These are phyloP conservation scores for Drosophila barbarae DNA, from an alignment of 2,888 invertebrate genomes.

Conservation along the genomic window DNA sequence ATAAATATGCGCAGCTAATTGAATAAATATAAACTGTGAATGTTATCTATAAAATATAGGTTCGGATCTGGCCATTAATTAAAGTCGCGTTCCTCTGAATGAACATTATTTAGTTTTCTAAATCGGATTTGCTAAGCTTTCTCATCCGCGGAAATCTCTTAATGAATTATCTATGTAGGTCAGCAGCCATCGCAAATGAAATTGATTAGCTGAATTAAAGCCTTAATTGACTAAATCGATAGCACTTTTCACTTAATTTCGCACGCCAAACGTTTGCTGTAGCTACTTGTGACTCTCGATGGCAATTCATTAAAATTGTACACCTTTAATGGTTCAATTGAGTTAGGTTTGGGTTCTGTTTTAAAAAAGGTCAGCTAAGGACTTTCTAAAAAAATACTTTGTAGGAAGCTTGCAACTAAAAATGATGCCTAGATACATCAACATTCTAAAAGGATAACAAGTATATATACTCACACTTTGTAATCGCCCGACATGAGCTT, in stretches of 20 bases:
- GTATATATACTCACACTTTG: conserved; percentile 83
- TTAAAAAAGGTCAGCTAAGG: neutral
- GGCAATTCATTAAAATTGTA: neutral
- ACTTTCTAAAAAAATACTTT: neutral
- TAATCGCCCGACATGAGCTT: conserved; percentile 80
- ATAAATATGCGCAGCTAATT: neutral
- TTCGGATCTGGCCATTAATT: neutral
- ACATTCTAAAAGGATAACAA: neutral
- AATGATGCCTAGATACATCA: no score
- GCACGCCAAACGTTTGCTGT: neutral
- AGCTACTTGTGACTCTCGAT: neutral
- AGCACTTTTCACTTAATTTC: conserved; percentile 4
- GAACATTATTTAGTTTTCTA: neutral
- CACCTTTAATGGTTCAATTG: neutral
- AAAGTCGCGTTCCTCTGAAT: neutral
- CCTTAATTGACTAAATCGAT: conserved; percentile 9
- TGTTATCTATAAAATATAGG: no score
- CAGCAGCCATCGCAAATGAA: neutral
- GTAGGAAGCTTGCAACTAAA: neutral
- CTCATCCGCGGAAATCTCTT: neutral
- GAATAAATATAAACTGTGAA: neutral
- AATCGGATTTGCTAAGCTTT: neutral
- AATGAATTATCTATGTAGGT: conserved; percentile 16
- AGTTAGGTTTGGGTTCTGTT: neutral
- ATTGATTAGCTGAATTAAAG: conserved; percentile 13